A percentile compares a stretch with the other conserved stretches of the same genome.
Evolutionary conservation across 2,888 invertebrate genomes (phyloP).

Genomic region (Monoplex corrugatus): DNA sequence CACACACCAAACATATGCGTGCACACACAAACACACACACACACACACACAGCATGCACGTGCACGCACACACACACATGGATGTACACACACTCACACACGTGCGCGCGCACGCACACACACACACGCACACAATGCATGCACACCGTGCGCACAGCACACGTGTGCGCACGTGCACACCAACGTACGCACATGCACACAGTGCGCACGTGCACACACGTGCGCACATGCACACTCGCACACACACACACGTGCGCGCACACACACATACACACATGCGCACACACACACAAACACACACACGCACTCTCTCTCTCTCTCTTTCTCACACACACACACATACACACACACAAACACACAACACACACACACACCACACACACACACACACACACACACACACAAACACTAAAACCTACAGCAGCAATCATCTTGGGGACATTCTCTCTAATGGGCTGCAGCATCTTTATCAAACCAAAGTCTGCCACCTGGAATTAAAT

Average conservation of each 20-base stretch:
- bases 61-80: neutral
- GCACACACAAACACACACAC: neutral
- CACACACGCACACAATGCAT: neutral
- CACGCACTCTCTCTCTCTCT: neutral
- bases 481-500: slow-evolving; percentile 59
- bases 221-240: too few species aligned
- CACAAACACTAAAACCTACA: slow-evolving; percentile 66
- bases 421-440: slow-evolving; percentile 72
- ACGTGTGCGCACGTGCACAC: neutral
- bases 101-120: neutral
- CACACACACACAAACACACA: neutral
- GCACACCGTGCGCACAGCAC: neutral
- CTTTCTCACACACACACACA: neutral
- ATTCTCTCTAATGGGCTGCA: slow-evolving; percentile 77
- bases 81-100: neutral
- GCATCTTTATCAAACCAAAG: slow-evolving; percentile 76
- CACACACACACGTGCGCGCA: too few species aligned
- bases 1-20: neutral
- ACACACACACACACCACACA: slow-evolving; percentile 18
- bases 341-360: neutral
- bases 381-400: slow-evolving; percentile 24
- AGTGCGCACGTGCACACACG: neutral
- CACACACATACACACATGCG: neutral
- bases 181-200: neutral
- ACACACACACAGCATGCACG: neutral